A percentile compares a stretch with the other conserved stretches of the same genome.
phyloP scores from a whole-genome alignment of 2,888 invertebrate genomes.

The Keiferia lycopersicella region DNA sequence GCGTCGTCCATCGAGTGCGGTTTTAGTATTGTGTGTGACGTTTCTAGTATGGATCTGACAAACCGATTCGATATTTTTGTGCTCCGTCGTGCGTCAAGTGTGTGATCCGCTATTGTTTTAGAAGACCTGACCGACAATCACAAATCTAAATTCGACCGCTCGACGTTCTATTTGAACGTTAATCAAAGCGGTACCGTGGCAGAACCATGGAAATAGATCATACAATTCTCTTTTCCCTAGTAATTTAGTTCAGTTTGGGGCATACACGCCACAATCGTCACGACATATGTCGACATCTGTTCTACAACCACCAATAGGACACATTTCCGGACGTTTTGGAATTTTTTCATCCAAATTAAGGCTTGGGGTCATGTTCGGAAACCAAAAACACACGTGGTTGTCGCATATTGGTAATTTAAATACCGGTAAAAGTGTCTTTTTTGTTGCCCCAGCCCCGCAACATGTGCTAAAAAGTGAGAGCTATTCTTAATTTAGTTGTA shows the following conservation, averaged over 20 bases:
- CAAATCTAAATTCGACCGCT: conserved; percentile 25
- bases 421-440: conserved; percentile 18
- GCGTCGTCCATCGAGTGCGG: too few relatives aligned
- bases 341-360: conserved; percentile 69
- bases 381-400: conserved; percentile 48
- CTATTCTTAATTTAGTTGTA: not conserved
- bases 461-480: conserved; percentile 16
- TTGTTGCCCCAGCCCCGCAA: not conserved
- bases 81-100: too few relatives aligned
- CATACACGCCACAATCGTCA: conserved; percentile 56
- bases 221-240: conserved; percentile 63
- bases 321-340: conserved; percentile 69
- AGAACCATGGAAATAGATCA: conserved; percentile 14
- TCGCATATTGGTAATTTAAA: conserved; percentile 12
- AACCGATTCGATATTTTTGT: too few relatives aligned
- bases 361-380: conserved; percentile 56
- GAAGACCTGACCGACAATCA: not conserved
- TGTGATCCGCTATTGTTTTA: too few relatives aligned
- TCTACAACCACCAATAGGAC: conserved; percentile 69
- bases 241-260: conserved; percentile 61
- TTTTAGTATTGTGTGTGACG: too few relatives aligned
- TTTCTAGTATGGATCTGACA: too few relatives aligned
- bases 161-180: conserved; percentile 1
- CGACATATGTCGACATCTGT: conserved; percentile 79
- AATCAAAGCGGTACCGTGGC: conserved; percentile 4